A percentile compares a stretch with the other conserved stretches of the same genome.
Evolutionary conservation across 2,888 invertebrate species (phyloP).

Genomic region (Drosophila neonasuta): DNA sequence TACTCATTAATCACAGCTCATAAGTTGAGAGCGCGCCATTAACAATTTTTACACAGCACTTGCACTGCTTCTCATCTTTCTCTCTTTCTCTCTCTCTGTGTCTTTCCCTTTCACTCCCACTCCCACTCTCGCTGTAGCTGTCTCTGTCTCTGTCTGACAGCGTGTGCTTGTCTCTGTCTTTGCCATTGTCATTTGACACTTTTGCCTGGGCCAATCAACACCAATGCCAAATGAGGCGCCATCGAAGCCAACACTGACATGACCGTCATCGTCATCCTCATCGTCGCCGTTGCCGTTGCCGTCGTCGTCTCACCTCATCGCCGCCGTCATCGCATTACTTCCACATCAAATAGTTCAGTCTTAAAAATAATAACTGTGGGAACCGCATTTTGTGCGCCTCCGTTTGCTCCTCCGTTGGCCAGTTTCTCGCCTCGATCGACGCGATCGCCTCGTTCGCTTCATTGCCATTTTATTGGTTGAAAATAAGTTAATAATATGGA

Average conservation of each 20-base stretch:
- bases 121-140: background rate
- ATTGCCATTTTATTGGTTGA: conserved; percentile 79
- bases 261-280: background rate
- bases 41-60: conserved; percentile 55
- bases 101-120: background rate
- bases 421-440: conserved; percentile 39
- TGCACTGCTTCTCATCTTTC: conserved; percentile 54
- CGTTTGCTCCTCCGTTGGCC: conserved; percentile 25
- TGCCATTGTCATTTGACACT: conserved; percentile 72
- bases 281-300: background rate
- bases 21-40: conserved; percentile 70
- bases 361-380: conserved; percentile 81
- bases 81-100: background rate
- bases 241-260: conserved; percentile 43
- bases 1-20: conserved; percentile 79
- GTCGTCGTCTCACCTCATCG: conserved; percentile 10
- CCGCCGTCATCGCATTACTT: conserved; percentile 63
- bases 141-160: background rate
- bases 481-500: conserved; percentile 81
- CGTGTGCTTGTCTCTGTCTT: conserved; percentile 33
- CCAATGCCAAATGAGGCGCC: conserved; percentile 66
- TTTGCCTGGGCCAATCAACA: conserved; percentile 68
- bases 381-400: conserved; percentile 60
- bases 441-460: conserved; percentile 54
- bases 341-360: conserved; percentile 69